Conservation (phyloP, 1,140 invertebrate genomes). For the Eriosoma lanigerum region DNA sequence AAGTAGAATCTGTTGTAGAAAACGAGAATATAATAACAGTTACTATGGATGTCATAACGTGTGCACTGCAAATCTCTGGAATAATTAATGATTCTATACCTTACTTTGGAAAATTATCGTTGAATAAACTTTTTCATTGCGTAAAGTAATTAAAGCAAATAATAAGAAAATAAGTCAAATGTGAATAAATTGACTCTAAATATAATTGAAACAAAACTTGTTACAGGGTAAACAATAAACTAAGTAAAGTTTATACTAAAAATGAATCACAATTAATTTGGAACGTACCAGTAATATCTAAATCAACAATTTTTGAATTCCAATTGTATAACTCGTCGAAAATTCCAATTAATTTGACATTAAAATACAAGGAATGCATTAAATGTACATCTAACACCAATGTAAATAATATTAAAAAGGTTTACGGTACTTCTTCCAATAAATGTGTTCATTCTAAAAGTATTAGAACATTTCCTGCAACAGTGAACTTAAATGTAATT, state of each 20-base stretch:
- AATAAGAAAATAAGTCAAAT: not conserved
- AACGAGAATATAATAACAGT: constrained; percentile 9
- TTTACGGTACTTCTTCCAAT: not conserved
- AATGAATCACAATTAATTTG: not conserved
- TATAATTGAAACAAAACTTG: not conserved
- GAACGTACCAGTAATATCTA: constrained; percentile 12
- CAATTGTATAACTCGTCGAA: constrained; percentile 4
- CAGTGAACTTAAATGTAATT: constrained; percentile 5
- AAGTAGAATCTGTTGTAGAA: not conserved
- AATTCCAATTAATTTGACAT: constrained; percentile 10
- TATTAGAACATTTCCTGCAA: not conserved
- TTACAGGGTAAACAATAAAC: constrained; percentile 9
- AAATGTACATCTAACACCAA: not conserved
- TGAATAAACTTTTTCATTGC: constrained; percentile 38
- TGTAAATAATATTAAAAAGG: not conserved
- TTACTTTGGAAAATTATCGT: constrained; percentile 30
- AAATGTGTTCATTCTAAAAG: constrained; percentile 27
- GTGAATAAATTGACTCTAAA: not conserved
- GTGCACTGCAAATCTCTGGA: not conserved
- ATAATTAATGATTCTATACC: constrained; percentile 27
- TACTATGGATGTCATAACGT: constrained; percentile 15
- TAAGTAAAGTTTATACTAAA: not conserved
- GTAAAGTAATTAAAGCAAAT: not conserved
- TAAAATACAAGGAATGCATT: constrained; percentile 22
- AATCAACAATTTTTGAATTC: not conserved